Conservation (phyloP, 2,113 vertebrate species). For the Tonatia bakeri region DNA sequence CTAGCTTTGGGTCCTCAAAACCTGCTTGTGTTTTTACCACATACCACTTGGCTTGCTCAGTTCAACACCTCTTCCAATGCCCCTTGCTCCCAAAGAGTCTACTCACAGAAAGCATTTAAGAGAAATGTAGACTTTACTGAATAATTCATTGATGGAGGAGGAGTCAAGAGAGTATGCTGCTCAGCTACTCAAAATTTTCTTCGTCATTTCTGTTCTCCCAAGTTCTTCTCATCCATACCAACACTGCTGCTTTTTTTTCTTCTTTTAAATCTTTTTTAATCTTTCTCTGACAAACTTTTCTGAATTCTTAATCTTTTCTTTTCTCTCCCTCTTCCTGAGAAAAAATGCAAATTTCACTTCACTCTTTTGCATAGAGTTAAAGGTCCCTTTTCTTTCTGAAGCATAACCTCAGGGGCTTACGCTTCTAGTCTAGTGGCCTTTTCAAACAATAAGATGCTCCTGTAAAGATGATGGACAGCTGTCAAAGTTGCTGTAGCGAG, state of each 20-base stretch:
- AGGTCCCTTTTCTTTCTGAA: background rate
- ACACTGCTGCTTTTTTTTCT: background rate
- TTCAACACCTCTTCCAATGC: background rate
- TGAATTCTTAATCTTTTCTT: background rate
- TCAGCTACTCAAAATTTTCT: background rate
- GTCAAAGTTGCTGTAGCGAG: too few species aligned
- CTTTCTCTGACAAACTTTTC: background rate
- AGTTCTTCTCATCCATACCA: background rate
- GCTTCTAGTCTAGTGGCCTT: background rate
- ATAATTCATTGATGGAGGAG: background rate
- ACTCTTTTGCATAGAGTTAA: background rate
- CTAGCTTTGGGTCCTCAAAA: background rate
- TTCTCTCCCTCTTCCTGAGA: background rate
- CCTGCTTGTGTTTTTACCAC: background rate
- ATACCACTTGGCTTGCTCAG: background rate
- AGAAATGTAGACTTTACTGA: constrained; percentile 19
- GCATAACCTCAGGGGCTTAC: background rate
- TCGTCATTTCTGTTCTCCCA: background rate
- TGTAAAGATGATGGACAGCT: background rate
- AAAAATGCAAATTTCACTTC: background rate
- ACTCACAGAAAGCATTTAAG: background rate
- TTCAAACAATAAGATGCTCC: background rate
- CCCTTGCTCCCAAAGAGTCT: background rate
- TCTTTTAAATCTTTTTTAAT: background rate
- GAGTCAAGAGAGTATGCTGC: fast-evolving